Evolutionary conservation across 2,113 vertebrate genomes (phyloP).

Genomic region (Brienomyrus longianalis): DNA sequence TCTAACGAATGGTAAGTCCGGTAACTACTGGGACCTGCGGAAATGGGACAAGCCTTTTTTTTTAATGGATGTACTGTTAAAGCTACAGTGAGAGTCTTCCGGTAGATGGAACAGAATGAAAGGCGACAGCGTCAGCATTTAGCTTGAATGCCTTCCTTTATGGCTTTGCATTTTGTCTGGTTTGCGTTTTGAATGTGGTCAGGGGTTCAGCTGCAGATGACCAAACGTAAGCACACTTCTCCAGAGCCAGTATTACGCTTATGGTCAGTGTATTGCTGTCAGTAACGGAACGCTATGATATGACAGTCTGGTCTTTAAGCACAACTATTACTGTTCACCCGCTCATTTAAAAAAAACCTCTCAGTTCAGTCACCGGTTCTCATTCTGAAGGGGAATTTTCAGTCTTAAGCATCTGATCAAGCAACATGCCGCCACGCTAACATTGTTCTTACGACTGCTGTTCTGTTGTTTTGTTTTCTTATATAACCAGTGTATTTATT

Average conservation of each 20-base stretch:
- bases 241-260: not conserved
- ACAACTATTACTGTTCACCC: conserved; percentile 22
- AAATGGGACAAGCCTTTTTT: conserved; percentile 15
- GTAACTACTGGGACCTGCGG: not conserved
- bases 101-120: not conserved
- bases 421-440: not conserved
- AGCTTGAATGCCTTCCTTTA: not conserved
- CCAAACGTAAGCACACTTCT: conserved; percentile 7
- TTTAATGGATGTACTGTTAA: not conserved
- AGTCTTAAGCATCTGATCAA: conserved; percentile 5
- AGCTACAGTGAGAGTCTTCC: not conserved
- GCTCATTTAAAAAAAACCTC: not conserved
- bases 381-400: conserved; percentile 37
- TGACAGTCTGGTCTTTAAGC: conserved; percentile 30
- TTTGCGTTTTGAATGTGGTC: not conserved
- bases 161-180: not conserved
- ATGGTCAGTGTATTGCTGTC: not conserved
- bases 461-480: not conserved
- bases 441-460: not conserved
- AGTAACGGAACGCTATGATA: not conserved
- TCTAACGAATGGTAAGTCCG: not conserved
- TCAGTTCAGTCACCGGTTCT: conserved; percentile 20
- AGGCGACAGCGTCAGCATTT: not conserved
- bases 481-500: conserved; percentile 5
- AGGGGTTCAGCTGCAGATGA: not conserved